Evolutionary conservation across 1,140 invertebrate species (phyloP), one percentile per base, ranked within the genome.

Genomic region (Glossosoma conforme): DNA sequence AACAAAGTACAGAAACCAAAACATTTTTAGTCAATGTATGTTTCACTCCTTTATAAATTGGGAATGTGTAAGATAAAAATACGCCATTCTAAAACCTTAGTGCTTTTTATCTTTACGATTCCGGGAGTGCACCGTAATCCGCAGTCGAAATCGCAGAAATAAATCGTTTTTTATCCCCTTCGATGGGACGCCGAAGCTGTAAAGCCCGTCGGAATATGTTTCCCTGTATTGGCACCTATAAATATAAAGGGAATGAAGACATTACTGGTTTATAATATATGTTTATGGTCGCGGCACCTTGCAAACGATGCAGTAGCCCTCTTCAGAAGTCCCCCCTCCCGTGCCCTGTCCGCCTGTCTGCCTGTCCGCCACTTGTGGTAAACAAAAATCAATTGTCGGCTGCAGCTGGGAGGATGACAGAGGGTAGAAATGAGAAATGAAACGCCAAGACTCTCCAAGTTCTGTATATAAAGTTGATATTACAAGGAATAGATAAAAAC

Each of bases 91-190:
- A n/a, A n/a, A n/a, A n/a, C n/a, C n/a, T n/a, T n/a, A n/a, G n/a
- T n/a, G 25, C 25, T 9, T 30, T 30, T 30, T 30, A 30, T 30
- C 8, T 30, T 30, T 30, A 30, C 8, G n/a, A n/a, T 30, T 30
- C 8, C 25, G 8, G 25, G n/a, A 30, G 13, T 44, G 42, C 42
- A 44, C 24, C 44, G 21, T 37, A n/a, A 36, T 37, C 44, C 35
- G 44, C 33, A 17, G 14, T 13, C 13, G 46, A 49, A 38, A 21
- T 48, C 46, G 46, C 14, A 14, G 24, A 42, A 30, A 49, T 49
- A 49, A 49, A 49, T 49, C 46, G 46, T 49, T 49, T 49, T 49
- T 49, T 42, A 49, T 49, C 46, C 46, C 46, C 37, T 19, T 20
- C 46, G 38, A 49, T 49, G 42, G 33, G 46, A 49, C 46, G 46